Conservation (phyloP, 2,113 vertebrate species). For the Noturus placidus region DNA sequence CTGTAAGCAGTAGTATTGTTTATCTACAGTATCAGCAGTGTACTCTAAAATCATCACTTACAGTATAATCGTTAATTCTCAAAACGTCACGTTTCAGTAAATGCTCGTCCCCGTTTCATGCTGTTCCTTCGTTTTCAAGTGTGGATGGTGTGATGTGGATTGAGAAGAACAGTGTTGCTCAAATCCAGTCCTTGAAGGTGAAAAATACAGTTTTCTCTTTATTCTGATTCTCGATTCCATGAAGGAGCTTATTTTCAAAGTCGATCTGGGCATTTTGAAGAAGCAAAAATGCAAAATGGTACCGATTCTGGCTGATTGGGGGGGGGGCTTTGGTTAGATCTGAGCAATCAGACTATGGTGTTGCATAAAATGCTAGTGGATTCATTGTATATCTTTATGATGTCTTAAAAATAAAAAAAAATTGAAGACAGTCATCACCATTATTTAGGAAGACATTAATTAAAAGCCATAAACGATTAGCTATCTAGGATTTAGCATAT, state of each 20-base stretch:
- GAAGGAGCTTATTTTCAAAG: neutral
- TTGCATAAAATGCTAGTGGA: neutral
- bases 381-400: neutral
- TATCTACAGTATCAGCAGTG: neutral
- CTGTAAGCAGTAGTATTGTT: neutral
- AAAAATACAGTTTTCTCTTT: neutral
- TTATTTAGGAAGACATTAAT: neutral
- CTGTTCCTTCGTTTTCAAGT: neutral
- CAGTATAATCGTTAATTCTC: neutral
- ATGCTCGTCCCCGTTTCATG: neutral
- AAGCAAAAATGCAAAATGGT: neutral
- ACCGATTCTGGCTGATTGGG: neutral
- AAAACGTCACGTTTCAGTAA: neutral
- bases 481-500: neutral
- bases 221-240: neutral
- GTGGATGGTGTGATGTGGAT: neutral
- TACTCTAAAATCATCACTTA: constrained; percentile 6
- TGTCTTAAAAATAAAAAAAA: neutral
- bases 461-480: neutral
- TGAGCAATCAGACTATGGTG: neutral
- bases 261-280: neutral
- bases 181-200: neutral
- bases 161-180: neutral
- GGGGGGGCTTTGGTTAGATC: neutral
- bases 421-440: neutral